Percentiles rank a stretch among this genome's conserved stretches.
Evolutionary conservation across 2,888 invertebrate species (phyloP).

Genomic region (Latrodectus elegans): DNA sequence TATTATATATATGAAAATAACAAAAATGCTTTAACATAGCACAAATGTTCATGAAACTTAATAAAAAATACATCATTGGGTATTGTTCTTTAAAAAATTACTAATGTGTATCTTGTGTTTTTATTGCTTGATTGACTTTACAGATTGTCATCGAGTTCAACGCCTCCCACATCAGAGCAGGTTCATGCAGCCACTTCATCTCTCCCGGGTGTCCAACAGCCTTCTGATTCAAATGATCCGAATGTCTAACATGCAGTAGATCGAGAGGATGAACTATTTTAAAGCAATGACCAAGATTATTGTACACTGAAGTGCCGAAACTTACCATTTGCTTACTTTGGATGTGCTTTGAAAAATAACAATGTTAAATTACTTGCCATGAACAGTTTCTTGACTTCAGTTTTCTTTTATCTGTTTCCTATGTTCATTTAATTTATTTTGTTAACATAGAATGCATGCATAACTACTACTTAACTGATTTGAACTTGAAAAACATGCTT

Average conservation of each 20-base stretch:
- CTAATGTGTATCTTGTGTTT: no score
- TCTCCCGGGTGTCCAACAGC: constrained; percentile 7
- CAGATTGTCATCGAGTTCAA: no score
- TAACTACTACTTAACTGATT: not conserved
- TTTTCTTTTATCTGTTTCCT: not conserved
- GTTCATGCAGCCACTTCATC: constrained; percentile 22
- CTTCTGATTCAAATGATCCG: constrained; percentile 30
- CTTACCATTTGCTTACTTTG: constrained; percentile 18
- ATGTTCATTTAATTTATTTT: not conserved
- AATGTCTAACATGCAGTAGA: constrained; percentile 2
- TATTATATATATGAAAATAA: no score
- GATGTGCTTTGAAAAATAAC: not conserved
- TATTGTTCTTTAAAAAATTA: no score
- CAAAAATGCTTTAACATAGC: no score
- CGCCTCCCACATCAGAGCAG: constrained; percentile 35
- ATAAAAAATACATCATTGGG: no score
- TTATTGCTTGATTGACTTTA: no score
- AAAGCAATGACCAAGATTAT: constrained; percentile 18
- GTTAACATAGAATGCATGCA: not conserved
- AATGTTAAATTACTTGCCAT: not conserved
- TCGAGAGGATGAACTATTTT: constrained; percentile 13
- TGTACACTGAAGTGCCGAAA: constrained; percentile 54
- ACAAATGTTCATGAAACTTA: no score
- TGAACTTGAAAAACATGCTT: constrained; percentile 5
- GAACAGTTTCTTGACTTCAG: not conserved